These are phyloP conservation scores for Alethe castanea DNA, from an alignment of 2,113 vertebrate species.

Conservation along the genomic window DNA sequence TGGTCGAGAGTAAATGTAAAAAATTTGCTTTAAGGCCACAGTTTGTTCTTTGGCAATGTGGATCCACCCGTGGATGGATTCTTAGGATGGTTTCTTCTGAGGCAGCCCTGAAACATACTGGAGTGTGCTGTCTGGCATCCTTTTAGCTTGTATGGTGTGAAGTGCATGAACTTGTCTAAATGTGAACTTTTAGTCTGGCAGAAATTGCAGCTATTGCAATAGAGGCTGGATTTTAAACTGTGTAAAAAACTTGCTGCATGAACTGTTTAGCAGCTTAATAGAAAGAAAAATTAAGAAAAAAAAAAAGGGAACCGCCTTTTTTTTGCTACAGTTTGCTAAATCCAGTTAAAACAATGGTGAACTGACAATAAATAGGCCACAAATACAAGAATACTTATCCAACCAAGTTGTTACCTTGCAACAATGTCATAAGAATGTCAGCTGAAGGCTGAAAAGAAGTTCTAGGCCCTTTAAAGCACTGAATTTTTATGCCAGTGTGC, in stretches of 20 bases:
- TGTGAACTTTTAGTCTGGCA: not conserved
- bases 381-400: not conserved
- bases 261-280: not conserved
- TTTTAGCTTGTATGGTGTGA: not conserved
- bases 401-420: not conserved
- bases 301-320: not conserved
- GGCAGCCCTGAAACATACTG: not conserved
- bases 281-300: not conserved
- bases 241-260: not conserved
- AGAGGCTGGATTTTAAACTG: not conserved
- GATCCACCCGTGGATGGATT: not conserved
- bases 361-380: not conserved
- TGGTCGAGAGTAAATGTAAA: not conserved
- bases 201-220: not conserved
- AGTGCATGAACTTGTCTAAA: not conserved
- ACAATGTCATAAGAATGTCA: not conserved
- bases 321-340: not conserved
- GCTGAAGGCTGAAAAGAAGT: not conserved
- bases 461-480: not conserved
- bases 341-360: not conserved
- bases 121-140: not conserved
- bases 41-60: not conserved
- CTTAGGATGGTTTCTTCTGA: not conserved
- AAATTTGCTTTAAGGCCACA: not conserved
- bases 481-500: not conserved